Percentiles rank a stretch among this genome's conserved stretches.
Evolutionary conservation across 1,140 invertebrate species (phyloP).

Genomic region (Apolygus lucorum): DNA sequence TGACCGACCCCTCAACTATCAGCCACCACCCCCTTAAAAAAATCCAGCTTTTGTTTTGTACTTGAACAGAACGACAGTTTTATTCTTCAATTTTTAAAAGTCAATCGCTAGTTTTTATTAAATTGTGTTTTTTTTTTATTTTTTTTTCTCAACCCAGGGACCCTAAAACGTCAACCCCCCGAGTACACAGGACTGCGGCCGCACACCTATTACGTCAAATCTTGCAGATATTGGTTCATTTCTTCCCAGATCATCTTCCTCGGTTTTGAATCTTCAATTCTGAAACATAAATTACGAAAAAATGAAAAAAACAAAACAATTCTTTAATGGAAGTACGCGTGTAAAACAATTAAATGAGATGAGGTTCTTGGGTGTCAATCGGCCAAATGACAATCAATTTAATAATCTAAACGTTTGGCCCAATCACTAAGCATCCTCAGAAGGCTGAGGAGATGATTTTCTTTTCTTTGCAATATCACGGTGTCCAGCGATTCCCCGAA

Average conservation of each 20-base stretch:
- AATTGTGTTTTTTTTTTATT: no score
- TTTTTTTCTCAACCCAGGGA: not conserved
- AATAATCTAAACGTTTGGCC: not conserved
- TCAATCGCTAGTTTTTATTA: no score
- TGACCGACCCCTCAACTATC: no score
- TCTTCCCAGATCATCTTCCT: slow-evolving; percentile 9
- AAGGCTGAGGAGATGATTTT: not conserved
- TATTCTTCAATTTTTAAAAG: no score
- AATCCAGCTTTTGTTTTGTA: no score
- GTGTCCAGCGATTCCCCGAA: no score
- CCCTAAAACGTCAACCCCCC: not conserved
- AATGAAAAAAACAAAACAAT: not conserved
- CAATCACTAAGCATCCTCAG: not conserved
- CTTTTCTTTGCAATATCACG: not conserved
- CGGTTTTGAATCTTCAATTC: not conserved
- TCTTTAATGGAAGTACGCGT: not conserved
- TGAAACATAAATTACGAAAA: not conserved
- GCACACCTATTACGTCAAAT: slow-evolving; percentile 1
- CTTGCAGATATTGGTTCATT: slow-evolving; percentile 11
- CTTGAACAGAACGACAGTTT: no score
- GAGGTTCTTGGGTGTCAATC: not conserved
- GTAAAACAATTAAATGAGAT: not conserved
- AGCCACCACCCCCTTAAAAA: no score
- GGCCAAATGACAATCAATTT: not conserved
- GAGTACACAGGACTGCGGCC: not conserved